These are phyloP conservation scores for Corythaeola cristata DNA, from an alignment of 2,113 vertebrate genomes.

Conservation along the genomic window DNA sequence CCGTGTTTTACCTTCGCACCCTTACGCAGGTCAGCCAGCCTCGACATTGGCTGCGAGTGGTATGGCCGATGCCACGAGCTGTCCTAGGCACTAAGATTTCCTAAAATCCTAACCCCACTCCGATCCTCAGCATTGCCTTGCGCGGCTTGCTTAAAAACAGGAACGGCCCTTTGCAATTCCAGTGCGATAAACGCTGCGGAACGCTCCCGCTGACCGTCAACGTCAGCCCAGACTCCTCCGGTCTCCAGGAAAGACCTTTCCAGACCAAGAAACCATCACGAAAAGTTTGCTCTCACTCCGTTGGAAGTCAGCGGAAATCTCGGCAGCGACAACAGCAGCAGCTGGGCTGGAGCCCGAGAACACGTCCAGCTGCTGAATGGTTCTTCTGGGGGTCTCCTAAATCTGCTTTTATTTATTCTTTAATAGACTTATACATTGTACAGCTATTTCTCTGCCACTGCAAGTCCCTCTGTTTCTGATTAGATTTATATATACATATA, in stretches of 20 bases:
- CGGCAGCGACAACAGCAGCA: not conserved
- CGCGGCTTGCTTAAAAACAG: not conserved
- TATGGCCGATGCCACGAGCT: fast-evolving
- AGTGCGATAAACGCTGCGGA: fast-evolving
- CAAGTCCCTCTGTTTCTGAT: not conserved
- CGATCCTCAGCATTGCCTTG: not conserved
- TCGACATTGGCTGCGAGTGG: fast-evolving
- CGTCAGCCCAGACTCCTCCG: not conserved
- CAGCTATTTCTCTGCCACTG: not conserved
- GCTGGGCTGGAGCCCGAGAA: not conserved
- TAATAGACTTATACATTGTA: not conserved
- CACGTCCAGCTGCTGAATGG: fast-evolving
- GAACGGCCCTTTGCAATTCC: fast-evolving
- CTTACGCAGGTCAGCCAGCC: fast-evolving
- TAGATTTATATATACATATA: not conserved
- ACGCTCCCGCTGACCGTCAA: fast-evolving
- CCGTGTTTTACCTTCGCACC: fast-evolving
- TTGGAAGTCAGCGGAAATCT: not conserved
- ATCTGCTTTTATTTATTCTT: not conserved
- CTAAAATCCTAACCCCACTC: not conserved
- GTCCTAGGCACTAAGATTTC: not conserved
- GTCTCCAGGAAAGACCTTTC: not conserved
- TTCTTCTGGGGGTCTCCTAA: not conserved
- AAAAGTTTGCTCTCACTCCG: not conserved
- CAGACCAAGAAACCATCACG: not conserved